Evolutionary conservation across 2,888 invertebrate genomes (phyloP).

Genomic region (Holacanthella duospinosa): DNA sequence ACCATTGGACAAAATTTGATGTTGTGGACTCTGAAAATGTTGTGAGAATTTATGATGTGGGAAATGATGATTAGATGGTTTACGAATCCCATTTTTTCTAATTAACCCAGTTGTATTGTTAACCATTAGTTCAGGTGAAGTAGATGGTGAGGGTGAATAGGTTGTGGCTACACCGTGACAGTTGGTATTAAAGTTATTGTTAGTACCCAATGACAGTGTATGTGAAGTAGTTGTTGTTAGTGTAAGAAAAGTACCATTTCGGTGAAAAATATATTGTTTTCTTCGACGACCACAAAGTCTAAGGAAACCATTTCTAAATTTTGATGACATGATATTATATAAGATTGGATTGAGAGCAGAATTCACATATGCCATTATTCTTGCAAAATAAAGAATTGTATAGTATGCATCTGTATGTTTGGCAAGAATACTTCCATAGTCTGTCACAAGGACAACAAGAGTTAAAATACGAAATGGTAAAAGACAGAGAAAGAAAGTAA

Average conservation of each 20-base stretch:
- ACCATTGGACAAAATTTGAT: no score
- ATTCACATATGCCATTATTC: conserved; percentile 78
- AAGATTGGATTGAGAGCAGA: conserved; percentile 83
- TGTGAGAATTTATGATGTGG: no score
- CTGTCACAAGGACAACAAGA: conserved; percentile 70
- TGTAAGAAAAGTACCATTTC: conserved; percentile 33
- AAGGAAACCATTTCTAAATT: conserved; percentile 71
- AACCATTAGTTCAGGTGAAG: background rate
- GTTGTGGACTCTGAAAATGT: background rate
- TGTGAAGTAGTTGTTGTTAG: conserved; percentile 28
- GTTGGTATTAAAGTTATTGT: conserved; percentile 25
- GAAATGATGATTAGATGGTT: background rate
- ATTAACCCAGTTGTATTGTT: background rate
- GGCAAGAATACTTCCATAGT: conserved; percentile 53
- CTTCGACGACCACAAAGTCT: conserved; percentile 43
- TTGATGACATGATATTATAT: conserved; percentile 83
- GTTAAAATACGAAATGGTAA: conserved; percentile 79
- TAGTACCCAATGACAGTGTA: conserved; percentile 20
- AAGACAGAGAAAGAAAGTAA: conserved; percentile 80
- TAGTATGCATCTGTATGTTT: conserved; percentile 70
- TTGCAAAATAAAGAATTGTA: conserved; percentile 68
- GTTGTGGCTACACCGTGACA: background rate
- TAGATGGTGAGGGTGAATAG: background rate
- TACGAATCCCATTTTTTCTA: conserved; percentile 8
- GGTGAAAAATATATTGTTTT: conserved; percentile 27